phyloP scores from a whole-genome alignment of 1,140 invertebrate genomes.

The Drusus annulatus region DNA sequence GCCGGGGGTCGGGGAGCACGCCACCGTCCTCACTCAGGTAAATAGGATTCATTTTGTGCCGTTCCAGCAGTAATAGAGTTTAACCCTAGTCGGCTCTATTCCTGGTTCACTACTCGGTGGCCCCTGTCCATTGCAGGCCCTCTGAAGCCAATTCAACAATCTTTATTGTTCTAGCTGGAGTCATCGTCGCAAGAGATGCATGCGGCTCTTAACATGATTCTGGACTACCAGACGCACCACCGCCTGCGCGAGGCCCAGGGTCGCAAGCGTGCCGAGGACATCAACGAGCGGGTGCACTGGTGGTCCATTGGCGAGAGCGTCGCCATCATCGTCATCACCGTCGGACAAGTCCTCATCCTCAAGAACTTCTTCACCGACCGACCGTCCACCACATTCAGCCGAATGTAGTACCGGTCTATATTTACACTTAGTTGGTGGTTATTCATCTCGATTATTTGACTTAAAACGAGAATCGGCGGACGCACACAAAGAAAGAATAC shows the following conservation, averaged over 20 bases:
- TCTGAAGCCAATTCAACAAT: too few species aligned
- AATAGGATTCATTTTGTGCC: constrained; percentile 27
- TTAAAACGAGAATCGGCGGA: background rate
- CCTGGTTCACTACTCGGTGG: too few species aligned
- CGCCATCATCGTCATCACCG: constrained; percentile 86
- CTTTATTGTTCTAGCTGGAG: constrained; percentile 83
- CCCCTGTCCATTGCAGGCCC: too few species aligned
- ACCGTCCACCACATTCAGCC: constrained; percentile 61
- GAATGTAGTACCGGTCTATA: constrained; percentile 47
- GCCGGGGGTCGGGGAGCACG: constrained; percentile 89
- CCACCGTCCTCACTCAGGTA: constrained; percentile 96
- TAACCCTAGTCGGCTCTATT: too few species aligned
- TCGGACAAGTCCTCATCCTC: constrained; percentile 93
- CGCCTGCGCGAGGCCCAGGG: constrained; percentile 94
- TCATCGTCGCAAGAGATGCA: constrained; percentile 91
- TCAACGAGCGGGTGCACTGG: constrained; percentile 93
- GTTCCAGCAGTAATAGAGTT: too few species aligned
- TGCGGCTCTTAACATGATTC: constrained; percentile 86
- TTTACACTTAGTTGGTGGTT: background rate
- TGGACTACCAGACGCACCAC: constrained; percentile 98
- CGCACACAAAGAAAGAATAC: background rate
- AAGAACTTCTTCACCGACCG: constrained; percentile 97
- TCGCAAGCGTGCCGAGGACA: constrained; percentile 94
- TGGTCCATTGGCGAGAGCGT: constrained; percentile 94
- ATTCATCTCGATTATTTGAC: background rate